Percentiles rank a stretch among this genome's conserved stretches.
These are phyloP conservation scores for Acanthosepion lycidas DNA, from an alignment of 2,888 invertebrate species.

Conservation along the genomic window DNA sequence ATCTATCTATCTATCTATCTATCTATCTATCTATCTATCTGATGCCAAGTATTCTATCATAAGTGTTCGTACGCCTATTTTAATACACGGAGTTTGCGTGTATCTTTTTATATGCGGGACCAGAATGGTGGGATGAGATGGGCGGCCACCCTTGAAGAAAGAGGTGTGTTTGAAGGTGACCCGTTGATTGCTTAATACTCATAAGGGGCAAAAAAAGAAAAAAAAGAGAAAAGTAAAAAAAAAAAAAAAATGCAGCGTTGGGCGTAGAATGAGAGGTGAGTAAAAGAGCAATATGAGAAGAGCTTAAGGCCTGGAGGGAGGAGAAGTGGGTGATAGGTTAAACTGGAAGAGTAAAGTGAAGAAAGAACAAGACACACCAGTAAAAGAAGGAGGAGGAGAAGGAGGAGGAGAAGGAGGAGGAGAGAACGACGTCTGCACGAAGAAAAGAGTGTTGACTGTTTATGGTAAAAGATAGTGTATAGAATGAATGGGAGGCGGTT, in stretches of 20 bases:
- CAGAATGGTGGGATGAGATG: conserved; percentile 22
- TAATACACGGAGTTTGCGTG: not conserved
- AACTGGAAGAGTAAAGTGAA: not conserved
- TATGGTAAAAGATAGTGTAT: conserved; percentile 7
- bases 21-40: too few species aligned
- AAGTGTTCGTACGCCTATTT: not conserved
- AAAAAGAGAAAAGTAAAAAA: too few species aligned
- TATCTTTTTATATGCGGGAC: not conserved
- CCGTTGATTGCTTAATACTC: conserved; percentile 11
- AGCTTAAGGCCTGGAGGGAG: conserved; percentile 2
- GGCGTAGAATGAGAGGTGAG: conserved; percentile 20
- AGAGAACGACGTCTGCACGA: not conserved
- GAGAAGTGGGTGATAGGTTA: not conserved
- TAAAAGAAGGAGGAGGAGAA: conserved; percentile 5
- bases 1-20: too few species aligned
- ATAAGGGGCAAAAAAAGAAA: not conserved
- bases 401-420: conserved; percentile 2
- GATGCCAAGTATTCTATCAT: not conserved
- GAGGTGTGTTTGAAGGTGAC: conserved; percentile 33
- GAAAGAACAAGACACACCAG: not conserved
- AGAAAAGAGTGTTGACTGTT: conserved; percentile 33
- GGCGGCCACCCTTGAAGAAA: conserved; percentile 33
- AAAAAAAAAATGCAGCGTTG: not conserved
- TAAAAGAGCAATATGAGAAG: conserved; percentile 33
- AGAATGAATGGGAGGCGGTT: not conserved